These are phyloP conservation scores for Oncorhynchus masou DNA, from an alignment of 2,113 vertebrate genomes.

Conservation along the genomic window DNA sequence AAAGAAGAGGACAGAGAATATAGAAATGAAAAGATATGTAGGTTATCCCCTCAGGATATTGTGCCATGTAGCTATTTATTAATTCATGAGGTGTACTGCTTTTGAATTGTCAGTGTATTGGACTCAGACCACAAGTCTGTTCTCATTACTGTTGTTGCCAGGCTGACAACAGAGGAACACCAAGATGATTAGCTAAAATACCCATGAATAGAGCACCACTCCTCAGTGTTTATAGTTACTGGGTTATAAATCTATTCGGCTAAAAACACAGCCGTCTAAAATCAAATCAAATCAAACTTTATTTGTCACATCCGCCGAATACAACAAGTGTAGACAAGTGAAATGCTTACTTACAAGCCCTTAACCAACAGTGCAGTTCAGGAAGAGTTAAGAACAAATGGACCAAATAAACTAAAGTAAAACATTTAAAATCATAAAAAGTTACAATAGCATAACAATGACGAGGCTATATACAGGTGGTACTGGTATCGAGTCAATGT, in stretches of 20 bases:
- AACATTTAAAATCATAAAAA: too few species aligned
- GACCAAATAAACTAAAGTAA: too few species aligned
- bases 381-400: too few species aligned
- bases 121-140: slow-evolving; percentile 21
- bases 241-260: slow-evolving; percentile 51
- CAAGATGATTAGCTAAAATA: slow-evolving; percentile 18
- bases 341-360: too few species aligned
- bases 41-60: slow-evolving; percentile 5
- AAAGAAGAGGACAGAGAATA: slow-evolving; percentile 19
- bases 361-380: too few species aligned
- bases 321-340: too few species aligned
- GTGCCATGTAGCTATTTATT: slow-evolving; percentile 26
- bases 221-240: slow-evolving; percentile 39
- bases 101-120: slow-evolving; percentile 52
- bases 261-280: slow-evolving; percentile 25
- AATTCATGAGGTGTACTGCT: slow-evolving; percentile 38
- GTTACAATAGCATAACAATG: too few species aligned
- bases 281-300: too few species aligned
- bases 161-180: slow-evolving; percentile 26
- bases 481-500: too few species aligned
- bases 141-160: slow-evolving; percentile 34
- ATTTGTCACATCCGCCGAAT: too few species aligned
- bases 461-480: too few species aligned
- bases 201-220: slow-evolving; percentile 53
- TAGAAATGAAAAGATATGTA: slow-evolving; percentile 11